phyloP scores from a whole-genome alignment of 2,113 vertebrate species.

The Embiotoca jacksoni region DNA sequence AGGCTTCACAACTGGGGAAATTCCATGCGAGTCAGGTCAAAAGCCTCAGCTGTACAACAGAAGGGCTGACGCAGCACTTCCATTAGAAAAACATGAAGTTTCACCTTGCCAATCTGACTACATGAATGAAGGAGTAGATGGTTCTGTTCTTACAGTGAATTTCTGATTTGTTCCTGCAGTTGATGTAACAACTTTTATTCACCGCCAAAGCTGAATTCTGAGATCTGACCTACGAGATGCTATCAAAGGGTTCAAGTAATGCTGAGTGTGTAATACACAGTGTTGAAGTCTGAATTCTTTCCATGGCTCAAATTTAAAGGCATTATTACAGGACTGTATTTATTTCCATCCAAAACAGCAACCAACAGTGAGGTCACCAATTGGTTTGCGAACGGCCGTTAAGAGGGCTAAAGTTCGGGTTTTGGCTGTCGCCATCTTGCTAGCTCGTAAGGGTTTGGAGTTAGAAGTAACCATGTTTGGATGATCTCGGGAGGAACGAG shows the following conservation, averaged over 20 bases:
- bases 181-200: neutral
- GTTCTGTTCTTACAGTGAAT: constrained; percentile 26
- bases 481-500: no score
- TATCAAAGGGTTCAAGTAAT: neutral
- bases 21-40: constrained; percentile 70
- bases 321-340: neutral
- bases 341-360: no score
- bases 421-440: no score
- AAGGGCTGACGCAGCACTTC: constrained; percentile 60
- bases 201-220: neutral
- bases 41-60: constrained; percentile 59
- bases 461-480: no score
- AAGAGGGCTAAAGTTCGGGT: no score
- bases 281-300: neutral
- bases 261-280: neutral
- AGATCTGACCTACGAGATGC: neutral
- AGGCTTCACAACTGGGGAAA: constrained; percentile 61
- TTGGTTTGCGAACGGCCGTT: no score
- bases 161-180: constrained; percentile 22
- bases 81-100: constrained; percentile 48
- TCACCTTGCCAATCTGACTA: constrained; percentile 34
- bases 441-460: no score
- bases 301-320: neutral
- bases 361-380: no score
- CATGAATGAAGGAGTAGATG: constrained; percentile 23